These are phyloP conservation scores for Palythoa caribaeorum DNA, from an alignment of 92 coral and sea anemone genomes.

Conservation along the genomic window DNA sequence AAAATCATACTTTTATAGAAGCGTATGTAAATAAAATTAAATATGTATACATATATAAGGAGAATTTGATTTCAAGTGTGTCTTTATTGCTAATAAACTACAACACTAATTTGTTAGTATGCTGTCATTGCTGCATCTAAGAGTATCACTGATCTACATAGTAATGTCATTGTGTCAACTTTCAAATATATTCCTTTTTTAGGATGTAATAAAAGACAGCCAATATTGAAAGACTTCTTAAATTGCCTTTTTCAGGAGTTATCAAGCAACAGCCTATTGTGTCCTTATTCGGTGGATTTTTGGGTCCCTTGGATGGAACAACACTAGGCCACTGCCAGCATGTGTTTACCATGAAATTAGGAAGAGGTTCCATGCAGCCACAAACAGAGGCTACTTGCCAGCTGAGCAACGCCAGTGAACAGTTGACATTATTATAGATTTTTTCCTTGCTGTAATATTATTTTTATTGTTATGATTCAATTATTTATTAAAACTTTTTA, in stretches of 20 bases:
- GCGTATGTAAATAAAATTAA: neutral
- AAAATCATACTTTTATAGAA: slow-evolving; percentile 4
- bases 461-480: neutral
- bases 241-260: slow-evolving; percentile 5
- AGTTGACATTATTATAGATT: neutral
- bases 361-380: slow-evolving; percentile 5
- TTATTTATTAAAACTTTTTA: slow-evolving; percentile 9
- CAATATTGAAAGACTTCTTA: neutral
- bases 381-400: slow-evolving; percentile 17
- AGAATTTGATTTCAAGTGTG: neutral
- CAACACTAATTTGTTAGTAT: neutral
- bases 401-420: slow-evolving; percentile 12
- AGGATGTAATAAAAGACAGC: slow-evolving; percentile 13
- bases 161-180: slow-evolving; percentile 22
- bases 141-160: slow-evolving; percentile 22
- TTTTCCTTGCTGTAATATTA: slow-evolving; percentile 15
- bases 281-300: slow-evolving; percentile 4
- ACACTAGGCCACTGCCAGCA: slow-evolving; percentile 30
- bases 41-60: neutral
- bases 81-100: slow-evolving; percentile 5
- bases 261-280: slow-evolving; percentile 12
- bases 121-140: slow-evolving; percentile 12
- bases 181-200: slow-evolving; percentile 9
- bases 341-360: slow-evolving; percentile 16
- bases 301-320: slow-evolving; percentile 29